Evolutionary conservation across 2,113 vertebrate species (phyloP).

Genomic region (Phyllostomus discolor): DNA sequence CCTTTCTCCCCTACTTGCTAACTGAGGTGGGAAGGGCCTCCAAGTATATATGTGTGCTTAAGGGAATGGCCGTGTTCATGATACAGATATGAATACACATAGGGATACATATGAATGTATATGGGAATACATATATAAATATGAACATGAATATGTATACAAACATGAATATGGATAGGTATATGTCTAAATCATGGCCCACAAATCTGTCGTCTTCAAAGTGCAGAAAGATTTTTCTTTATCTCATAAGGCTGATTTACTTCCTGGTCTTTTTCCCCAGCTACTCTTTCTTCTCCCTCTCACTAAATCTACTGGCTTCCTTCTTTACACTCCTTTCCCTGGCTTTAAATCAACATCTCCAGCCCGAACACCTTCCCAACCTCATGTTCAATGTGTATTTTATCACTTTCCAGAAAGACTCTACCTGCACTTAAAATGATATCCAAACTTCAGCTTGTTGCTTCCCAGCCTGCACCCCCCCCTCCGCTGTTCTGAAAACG

Average conservation of each 20-base stretch:
- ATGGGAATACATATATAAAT: conserved; percentile 71
- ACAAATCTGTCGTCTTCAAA: conserved; percentile 69
- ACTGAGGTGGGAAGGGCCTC: conserved; percentile 52
- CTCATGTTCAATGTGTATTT: background rate
- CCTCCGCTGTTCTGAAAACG: background rate
- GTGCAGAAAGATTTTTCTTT: conserved; percentile 65
- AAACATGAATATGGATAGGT: conserved; percentile 73
- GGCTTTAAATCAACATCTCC: background rate
- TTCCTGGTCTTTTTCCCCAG: conserved; percentile 37
- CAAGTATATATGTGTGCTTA: conserved; percentile 48
- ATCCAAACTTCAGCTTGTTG: background rate
- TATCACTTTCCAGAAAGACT: background rate
- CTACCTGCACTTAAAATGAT: background rate
- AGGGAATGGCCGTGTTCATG: conserved; percentile 57
- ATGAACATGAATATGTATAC: conserved; percentile 75
- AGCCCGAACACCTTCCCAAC: background rate
- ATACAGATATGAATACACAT: conserved; percentile 69
- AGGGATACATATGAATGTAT: conserved; percentile 73
- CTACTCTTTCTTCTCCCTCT: background rate
- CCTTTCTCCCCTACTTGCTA: background rate
- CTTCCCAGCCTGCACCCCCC: background rate
- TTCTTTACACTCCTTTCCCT: background rate
- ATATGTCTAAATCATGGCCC: conserved; percentile 70
- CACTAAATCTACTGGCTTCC: background rate
- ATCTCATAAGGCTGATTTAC: conserved; percentile 46